Base-by-base conservation (phyloP, 2,888 invertebrate genomes). In the Drosophila lacicola region DNA sequence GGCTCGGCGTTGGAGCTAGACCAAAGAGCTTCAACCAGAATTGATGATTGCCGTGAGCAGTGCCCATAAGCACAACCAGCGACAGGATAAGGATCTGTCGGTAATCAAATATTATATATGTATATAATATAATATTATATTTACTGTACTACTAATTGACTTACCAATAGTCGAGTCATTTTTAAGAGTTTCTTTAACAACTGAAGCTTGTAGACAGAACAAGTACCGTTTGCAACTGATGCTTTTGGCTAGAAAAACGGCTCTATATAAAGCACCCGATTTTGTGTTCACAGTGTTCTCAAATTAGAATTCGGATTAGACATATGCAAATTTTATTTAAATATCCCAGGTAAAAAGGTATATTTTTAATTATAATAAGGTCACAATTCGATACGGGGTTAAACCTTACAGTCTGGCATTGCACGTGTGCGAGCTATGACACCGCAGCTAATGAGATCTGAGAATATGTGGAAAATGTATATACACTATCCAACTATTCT, bases 221-320 rank as follows among this genome's bases (percentile, higher is more conserved):
- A 14, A 19, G 17, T 53, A 8, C 29, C 29, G 29, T 29, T 8
- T 29, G 29, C 29, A 29, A 74, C 63, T 61, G 29, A 14, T 34
- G 37, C 11, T 19, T 13, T 21, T 42, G 9, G 2, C 3, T 1
- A 39, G 13, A 0, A 9, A 1, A 14, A 13, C 36, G 19, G 25
- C 14, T 6, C 47, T 53, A 65, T 78, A 54, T 82, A 69, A 67
- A 54, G 41, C 42, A 11, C 0, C 4, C 14, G 2, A 11, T 8
- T 50, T 21, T 42, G 39, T 21, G 29, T 36, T 14, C 13, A 17
- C 5, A 25, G 9, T 4, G 11, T 29, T 29, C 29, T 29, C 29
- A 29, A 50, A 80, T 68, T 82, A 19, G 47, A 75, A 75, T 72
- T 53, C 62, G 64, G 3, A 78, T 64, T 54, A 4, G 9, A 74